phyloP scores from a whole-genome alignment of 2,888 invertebrate species.

The Trilocha varians region DNA sequence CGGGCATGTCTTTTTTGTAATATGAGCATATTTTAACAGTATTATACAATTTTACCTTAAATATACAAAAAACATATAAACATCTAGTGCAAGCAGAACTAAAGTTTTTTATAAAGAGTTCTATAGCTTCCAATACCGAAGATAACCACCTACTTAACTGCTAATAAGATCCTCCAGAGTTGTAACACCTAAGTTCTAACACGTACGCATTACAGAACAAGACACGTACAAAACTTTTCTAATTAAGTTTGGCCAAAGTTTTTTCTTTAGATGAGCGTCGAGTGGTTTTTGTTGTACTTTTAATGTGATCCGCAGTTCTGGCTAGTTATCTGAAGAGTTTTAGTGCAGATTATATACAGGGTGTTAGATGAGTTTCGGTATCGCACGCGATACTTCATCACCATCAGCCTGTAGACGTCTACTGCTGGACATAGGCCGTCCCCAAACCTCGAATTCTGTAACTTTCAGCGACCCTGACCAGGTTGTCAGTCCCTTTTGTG shows the following conservation, averaged over 20 bases:
- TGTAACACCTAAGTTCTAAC: background rate
- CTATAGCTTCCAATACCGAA: no score
- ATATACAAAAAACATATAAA: no score
- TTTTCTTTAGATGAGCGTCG: constrained; percentile 43
- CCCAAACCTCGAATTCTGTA: no score
- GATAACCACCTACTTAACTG: background rate
- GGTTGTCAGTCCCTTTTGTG: no score
- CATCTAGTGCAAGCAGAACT: no score
- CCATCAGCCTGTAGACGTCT: no score
- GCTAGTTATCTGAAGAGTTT: background rate
- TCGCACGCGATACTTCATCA: background rate
- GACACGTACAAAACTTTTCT: constrained; percentile 44
- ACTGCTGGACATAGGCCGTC: no score
- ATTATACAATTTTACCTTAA: no score
- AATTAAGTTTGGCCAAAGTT: constrained; percentile 54
- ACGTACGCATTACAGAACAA: constrained; percentile 6
- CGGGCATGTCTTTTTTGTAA: no score
- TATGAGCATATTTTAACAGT: no score
- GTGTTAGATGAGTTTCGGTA: background rate
- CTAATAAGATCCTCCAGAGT: background rate
- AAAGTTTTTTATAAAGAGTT: no score
- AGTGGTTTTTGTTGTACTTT: constrained; percentile 48
- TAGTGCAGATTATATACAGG: background rate
- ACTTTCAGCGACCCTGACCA: no score
- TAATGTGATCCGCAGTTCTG: constrained; percentile 24